A percentile compares a stretch with the other conserved stretches of the same genome.
Evolutionary conservation across 2,888 invertebrate genomes (phyloP).

Genomic region (Endomychus coccineus): DNA sequence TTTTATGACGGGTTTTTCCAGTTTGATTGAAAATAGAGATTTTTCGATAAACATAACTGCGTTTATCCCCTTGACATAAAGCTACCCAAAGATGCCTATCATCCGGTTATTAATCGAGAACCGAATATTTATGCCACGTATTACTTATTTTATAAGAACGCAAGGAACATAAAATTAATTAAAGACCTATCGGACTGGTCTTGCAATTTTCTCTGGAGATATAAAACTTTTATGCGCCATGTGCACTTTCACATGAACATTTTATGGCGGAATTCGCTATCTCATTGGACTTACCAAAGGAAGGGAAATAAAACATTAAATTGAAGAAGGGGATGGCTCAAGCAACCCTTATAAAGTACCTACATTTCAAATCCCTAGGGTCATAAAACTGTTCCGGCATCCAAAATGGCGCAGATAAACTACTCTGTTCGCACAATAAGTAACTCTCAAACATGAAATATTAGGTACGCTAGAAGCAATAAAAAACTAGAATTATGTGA

Average conservation of each 20-base stretch:
- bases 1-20: no score
- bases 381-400: constrained; percentile 10
- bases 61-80: no score
- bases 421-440: no score
- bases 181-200: constrained; percentile 9
- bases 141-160: no score
- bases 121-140: no score
- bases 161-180: constrained; percentile 13
- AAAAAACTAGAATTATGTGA: no score
- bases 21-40: no score
- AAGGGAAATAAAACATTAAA: constrained; percentile 9
- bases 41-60: no score
- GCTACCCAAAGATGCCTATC: no score
- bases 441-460: no score
- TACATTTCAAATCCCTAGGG: constrained; percentile 8
- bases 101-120: no score
- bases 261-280: constrained; percentile 1
- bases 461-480: no score
- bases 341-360: constrained; percentile 7
- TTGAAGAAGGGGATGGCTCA: constrained; percentile 8
- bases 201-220: constrained; percentile 8
- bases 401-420: constrained; percentile 12
- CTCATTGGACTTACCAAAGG: constrained; percentile 3
- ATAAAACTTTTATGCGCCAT: constrained; percentile 13
- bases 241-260: constrained; percentile 8